phyloP scores from a whole-genome alignment of 2,888 invertebrate genomes.

The Hylaea fasciaria region DNA sequence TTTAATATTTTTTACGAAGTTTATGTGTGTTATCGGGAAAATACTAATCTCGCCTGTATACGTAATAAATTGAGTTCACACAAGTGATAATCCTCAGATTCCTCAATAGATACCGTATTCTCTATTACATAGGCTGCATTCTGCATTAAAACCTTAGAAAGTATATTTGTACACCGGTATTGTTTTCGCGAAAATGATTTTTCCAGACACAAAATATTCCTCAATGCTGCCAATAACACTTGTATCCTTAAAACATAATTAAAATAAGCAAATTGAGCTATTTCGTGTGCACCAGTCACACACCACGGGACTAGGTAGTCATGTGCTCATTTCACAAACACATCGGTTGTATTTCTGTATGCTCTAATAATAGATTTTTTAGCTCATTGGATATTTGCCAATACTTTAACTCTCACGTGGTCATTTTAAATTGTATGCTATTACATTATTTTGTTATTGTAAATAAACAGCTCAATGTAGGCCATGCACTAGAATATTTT shows the following conservation, averaged over 20 bases:
- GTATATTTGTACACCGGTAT: too few relatives aligned
- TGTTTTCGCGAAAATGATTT: too few relatives aligned
- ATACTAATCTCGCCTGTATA: too few relatives aligned
- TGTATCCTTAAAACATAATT: constrained; percentile 13
- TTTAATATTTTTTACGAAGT: too few relatives aligned
- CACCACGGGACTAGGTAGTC: constrained; percentile 64
- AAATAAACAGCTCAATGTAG: constrained; percentile 16
- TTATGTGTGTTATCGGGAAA: too few relatives aligned
- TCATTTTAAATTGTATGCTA: constrained; percentile 57
- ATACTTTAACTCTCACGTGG: constrained; percentile 64
- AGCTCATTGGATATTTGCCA: constrained; percentile 78
- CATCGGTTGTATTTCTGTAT: constrained; percentile 73
- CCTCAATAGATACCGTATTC: too few relatives aligned
- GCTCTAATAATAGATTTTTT: constrained; percentile 81
- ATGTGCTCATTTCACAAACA: constrained; percentile 75
- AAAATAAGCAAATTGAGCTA: constrained; percentile 17
- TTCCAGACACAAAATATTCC: neutral
- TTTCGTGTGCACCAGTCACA: constrained; percentile 36
- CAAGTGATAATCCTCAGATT: too few relatives aligned
- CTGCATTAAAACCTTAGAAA: too few relatives aligned
- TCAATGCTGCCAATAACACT: neutral
- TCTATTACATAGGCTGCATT: too few relatives aligned
- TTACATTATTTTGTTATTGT: constrained; percentile 43
- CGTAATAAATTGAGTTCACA: too few relatives aligned
- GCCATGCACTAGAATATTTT: neutral